Conservation (phyloP, 2,888 invertebrate genomes). For the Drosophila cognata region DNA sequence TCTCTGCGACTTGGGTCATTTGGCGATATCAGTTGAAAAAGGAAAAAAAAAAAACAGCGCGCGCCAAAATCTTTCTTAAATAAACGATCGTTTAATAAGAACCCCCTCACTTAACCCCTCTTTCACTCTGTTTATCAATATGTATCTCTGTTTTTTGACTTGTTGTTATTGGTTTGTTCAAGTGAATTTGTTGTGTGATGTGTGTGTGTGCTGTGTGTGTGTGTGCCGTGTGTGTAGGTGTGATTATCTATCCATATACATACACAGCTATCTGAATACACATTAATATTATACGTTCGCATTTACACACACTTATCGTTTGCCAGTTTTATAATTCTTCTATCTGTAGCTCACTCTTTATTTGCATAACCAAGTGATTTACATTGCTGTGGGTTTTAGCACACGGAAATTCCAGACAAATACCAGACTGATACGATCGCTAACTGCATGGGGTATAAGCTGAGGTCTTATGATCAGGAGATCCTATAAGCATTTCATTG, state of each 20-base stretch:
- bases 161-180: slow-evolving; percentile 63
- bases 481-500: background rate
- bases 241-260: slow-evolving; percentile 47
- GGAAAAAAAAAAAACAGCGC: slow-evolving; percentile 25
- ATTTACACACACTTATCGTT: slow-evolving; percentile 38
- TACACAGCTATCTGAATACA: background rate
- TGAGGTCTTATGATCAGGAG: background rate
- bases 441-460: slow-evolving; percentile 21
- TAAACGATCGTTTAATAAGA: slow-evolving; percentile 31
- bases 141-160: slow-evolving; percentile 17
- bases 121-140: slow-evolving; percentile 3
- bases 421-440: slow-evolving; percentile 10
- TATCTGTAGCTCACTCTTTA: slow-evolving; percentile 26
- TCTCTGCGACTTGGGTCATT: slow-evolving; percentile 35
- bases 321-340: slow-evolving; percentile 14
- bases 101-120: slow-evolving; percentile 11
- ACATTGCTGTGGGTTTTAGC: slow-evolving; percentile 53
- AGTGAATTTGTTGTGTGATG: slow-evolving; percentile 65
- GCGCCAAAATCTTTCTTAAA: slow-evolving; percentile 76
- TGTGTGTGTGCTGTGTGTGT: slow-evolving; percentile 60
- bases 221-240: slow-evolving; percentile 67
- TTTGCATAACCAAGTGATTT: slow-evolving; percentile 76
- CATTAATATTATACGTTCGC: slow-evolving; percentile 12
- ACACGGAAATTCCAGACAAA: slow-evolving; percentile 56
- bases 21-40: slow-evolving; percentile 54